Conservation (phyloP, 35 echinoderm and acorn worm species). For the Nesometra sesokonis region DNA sequence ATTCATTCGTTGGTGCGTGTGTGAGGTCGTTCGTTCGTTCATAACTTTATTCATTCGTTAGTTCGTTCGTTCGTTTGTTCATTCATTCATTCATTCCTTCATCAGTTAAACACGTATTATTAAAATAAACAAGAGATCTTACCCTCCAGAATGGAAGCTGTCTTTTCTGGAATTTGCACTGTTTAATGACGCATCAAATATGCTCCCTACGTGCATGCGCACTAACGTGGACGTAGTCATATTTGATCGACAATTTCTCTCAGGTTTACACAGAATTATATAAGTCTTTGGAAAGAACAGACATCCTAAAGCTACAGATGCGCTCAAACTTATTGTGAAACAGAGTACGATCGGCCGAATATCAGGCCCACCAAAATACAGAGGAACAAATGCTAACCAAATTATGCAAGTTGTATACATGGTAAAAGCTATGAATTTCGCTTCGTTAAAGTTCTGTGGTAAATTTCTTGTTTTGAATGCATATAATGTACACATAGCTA, state of each 20-base stretch:
- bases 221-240: constrained; percentile 93
- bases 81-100: no score
- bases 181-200: constrained; percentile 60
- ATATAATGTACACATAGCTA: constrained; percentile 83
- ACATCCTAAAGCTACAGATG: constrained; percentile 73
- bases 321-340: constrained; percentile 84
- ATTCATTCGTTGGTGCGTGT: no score
- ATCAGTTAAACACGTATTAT: no score
- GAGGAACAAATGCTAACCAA: constrained; percentile 80
- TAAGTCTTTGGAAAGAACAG: constrained; percentile 93
- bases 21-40: no score
- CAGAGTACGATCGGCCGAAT: constrained; percentile 81
- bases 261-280: constrained; percentile 86
- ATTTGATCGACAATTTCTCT: constrained; percentile 81
- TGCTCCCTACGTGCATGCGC: constrained; percentile 94
- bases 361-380: constrained; percentile 64
- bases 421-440: constrained; percentile 96
- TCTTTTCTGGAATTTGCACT: constrained; percentile 67
- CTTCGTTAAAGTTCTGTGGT: constrained; percentile 98
- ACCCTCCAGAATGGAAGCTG: constrained; percentile 33
- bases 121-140: no score
- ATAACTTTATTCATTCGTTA: no score
- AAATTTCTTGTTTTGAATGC: constrained; percentile 98
- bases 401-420: constrained; percentile 98
- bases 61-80: no score